Evolutionary conservation across 2,888 invertebrate species (phyloP), one percentile per base, ranked within the genome.

Genomic region (Arge pagana): DNA sequence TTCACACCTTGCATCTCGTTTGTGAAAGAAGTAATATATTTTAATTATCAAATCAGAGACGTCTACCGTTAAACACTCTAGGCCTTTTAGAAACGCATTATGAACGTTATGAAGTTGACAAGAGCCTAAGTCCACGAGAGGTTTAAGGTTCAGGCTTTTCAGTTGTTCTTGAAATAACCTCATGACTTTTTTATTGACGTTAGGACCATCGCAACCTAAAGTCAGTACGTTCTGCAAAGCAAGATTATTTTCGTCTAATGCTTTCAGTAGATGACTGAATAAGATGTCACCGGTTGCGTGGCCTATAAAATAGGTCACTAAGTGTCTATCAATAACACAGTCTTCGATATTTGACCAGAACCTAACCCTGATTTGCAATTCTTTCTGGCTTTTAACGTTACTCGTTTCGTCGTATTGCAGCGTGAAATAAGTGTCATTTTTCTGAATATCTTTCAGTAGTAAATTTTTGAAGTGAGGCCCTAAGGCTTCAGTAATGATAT

Each of bases 31-130:
- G 41, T 55, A 37, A 30, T 53, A 45, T n/a, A 57, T 30, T 42
- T 52, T 37, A 37, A 52, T 19, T 23, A 55, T 50, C 11, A 57
- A 52, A 49, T 57, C 52, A 31, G 52, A 52, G 35, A 53, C 41
- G 19, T 55, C 50, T 31, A 39, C 37, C 37, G 39, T 24, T 16
- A 53, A 39, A 35, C 33, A 16, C 19, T 37, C 33, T 26, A 53
- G 21, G 30, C 52, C 54, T 45, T 45, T 54, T 10, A 26, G 6
- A 23, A 55, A 55, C n/a, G 49, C 48, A 53, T 53, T 48, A 28
- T 57, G 55, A 23, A 53, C 53, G 13, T 50, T 40, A 23, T 55
- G 57, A 19, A 57, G 28, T 28, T 57, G 49, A 33, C 53, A 55
- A 30, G 57, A 50, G 24, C 53, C 51, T 33, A 55, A 45, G 39